Conservation (phyloP, 1,140 invertebrate genomes). For the Drosophila bocki region DNA sequence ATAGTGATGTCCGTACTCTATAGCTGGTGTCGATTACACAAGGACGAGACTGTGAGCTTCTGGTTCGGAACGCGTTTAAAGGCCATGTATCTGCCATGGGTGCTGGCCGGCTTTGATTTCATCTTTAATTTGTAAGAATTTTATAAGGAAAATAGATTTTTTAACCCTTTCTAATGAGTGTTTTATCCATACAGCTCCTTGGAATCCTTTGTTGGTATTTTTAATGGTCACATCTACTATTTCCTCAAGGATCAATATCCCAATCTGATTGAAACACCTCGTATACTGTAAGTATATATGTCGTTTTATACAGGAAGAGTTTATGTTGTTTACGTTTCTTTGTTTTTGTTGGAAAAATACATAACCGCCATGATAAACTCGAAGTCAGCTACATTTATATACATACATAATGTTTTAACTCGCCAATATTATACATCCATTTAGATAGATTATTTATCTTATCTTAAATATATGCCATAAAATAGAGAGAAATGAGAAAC, state of each 20-base stretch:
- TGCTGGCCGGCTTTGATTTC: slow-evolving; percentile 97
- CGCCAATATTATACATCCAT: not conserved
- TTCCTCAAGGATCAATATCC: slow-evolving; percentile 98
- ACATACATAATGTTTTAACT: too few relatives aligned
- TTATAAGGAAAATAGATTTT: not conserved
- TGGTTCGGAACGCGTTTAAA: slow-evolving; percentile 99
- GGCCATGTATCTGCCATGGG: slow-evolving; percentile 99
- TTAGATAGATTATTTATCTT: not conserved
- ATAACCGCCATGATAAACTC: not conserved
- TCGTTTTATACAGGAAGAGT: not conserved
- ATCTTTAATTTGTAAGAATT: slow-evolving; percentile 57
- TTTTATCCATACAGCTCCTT: slow-evolving; percentile 87
- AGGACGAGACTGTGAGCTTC: slow-evolving; percentile 97
- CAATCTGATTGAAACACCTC: slow-evolving; percentile 92
- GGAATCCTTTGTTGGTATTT: slow-evolving; percentile 96
- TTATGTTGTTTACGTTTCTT: not conserved
- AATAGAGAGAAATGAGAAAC: too few relatives aligned
- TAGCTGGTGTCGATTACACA: slow-evolving; percentile 99
- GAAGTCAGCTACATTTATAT: not conserved
- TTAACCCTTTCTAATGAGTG: too few relatives aligned
- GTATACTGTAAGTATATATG: slow-evolving; percentile 87
- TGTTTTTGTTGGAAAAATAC: not conserved
- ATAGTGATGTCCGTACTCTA: slow-evolving; percentile 96
- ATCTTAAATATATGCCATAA: too few relatives aligned
- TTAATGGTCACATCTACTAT: slow-evolving; percentile 98